Evolutionary conservation across 2,113 vertebrate species (phyloP), one percentile per base, ranked within the genome.

Genomic region (Hirundichthys speculiger): DNA sequence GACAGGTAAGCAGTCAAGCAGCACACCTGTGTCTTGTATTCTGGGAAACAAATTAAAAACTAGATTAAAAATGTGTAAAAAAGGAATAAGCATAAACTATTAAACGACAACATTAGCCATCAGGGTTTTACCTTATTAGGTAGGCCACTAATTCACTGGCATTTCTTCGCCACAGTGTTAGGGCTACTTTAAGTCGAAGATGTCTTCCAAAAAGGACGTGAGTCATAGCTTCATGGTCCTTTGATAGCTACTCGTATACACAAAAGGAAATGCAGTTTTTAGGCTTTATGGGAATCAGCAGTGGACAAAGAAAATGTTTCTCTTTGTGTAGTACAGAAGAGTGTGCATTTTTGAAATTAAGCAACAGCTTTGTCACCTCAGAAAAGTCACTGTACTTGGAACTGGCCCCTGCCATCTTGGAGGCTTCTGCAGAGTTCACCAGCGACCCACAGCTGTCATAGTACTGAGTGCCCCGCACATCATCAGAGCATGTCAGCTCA

Each of bases 151-250:
- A 91, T 86, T 99, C 98, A 89, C 93, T 95, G 85, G 96, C 93
- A 75, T 95, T 98, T 93, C 92, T 94, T 89, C 92, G 94, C 97
- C 97, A 98, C 62, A 98, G 94, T n/a, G 96, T 98, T 90, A 96
- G 94, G 82, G 97, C 97, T 77, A 98, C 97, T 34, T 97, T 98
- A 72, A 99, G 87, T 76, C 95, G 92, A 68, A 99, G 93, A 87
- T 96, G 97, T 84, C 97, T 95, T 90, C 95, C 98, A 86, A 98
- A 99, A 42, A 99, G 95, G 83, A 97, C 93, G 59, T 94, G 96
- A 62, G 93, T 93, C 96, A 98, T 96, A 67, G 95, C 94, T 89
- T 97, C 96, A 73, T 99, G 98, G 86, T 99, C 96, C 93, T 96
- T 96, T 83, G 96, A 96, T 75, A 99, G 88, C 98, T 99, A 64